phyloP scores from a whole-genome alignment of 2,113 vertebrate genomes.

The Pedionomus torquatus region DNA sequence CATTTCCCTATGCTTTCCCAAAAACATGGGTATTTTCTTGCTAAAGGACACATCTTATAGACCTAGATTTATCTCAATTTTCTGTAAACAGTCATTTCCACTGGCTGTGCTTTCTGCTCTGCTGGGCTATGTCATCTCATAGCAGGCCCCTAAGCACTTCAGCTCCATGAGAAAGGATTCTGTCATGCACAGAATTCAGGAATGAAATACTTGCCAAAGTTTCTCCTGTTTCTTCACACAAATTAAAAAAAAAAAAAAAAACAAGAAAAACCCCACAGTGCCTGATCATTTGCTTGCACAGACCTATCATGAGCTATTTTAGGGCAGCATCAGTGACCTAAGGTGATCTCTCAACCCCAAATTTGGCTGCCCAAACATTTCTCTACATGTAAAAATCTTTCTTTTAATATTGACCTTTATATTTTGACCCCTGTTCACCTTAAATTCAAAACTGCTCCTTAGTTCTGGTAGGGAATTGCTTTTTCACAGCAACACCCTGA shows the following conservation, averaged over 20 bases:
- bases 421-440: not conserved
- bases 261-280: not conserved
- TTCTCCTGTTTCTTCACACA: not conserved
- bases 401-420: not conserved
- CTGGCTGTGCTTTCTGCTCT: not conserved
- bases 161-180: not conserved
- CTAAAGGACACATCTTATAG: not conserved
- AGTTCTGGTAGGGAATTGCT: not conserved
- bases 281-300: not conserved
- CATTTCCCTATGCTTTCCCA: not conserved
- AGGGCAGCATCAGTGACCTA: not conserved
- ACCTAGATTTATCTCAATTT: constrained; percentile 4
- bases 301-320: not conserved
- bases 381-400: not conserved
- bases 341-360: not conserved
- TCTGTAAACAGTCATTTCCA: not conserved
- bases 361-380: not conserved
- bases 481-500: not conserved
- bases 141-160: not conserved
- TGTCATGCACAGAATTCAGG: not conserved
- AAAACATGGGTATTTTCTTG: not conserved
- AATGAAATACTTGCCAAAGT: not conserved
- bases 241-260: not conserved
- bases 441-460: not conserved
- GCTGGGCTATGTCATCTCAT: not conserved